Percentiles rank a stretch among this genome's conserved stretches.
Conservation (phyloP, 2,797 vertebrate genomes). For the Cygnus olor region DNA sequence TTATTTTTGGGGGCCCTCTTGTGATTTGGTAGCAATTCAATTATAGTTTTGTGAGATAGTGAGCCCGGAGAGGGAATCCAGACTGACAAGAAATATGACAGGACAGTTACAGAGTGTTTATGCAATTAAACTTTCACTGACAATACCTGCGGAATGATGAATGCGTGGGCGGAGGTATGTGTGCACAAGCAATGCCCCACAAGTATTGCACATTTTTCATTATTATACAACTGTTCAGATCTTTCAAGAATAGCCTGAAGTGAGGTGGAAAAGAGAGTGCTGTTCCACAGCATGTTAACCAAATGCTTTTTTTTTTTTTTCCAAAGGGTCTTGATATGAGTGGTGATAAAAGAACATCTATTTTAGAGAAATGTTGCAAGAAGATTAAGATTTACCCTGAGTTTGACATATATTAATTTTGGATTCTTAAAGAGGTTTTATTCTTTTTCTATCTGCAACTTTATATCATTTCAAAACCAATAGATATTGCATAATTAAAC, state of each 20-base stretch:
- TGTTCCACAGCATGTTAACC: constrained; percentile 80
- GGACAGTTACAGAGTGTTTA: constrained; percentile 99
- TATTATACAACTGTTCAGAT: constrained; percentile 90
- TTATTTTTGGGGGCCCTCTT: constrained; percentile 81
- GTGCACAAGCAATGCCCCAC: constrained; percentile 85
- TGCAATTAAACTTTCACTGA: constrained; percentile 98
- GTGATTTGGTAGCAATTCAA: constrained; percentile 97
- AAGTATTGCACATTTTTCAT: constrained; percentile 92
- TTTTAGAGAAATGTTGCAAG: constrained; percentile 80
- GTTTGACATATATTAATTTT: constrained; percentile 83
- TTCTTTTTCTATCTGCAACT: constrained; percentile 79
- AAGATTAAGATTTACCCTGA: constrained; percentile 83
- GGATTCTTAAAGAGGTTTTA: constrained; percentile 78
- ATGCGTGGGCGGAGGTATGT: constrained; percentile 88
- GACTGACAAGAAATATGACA: constrained; percentile 98
- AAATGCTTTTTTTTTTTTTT: constrained; percentile 65
- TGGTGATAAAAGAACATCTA: constrained; percentile 82
- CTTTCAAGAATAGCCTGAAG: constrained; percentile 86
- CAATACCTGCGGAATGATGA: constrained; percentile 93
- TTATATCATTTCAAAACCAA: constrained; percentile 78
- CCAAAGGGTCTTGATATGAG: constrained; percentile 73
- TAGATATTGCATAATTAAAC: constrained; percentile 81
- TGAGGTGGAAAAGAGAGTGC: constrained; percentile 76
- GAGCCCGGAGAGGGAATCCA: constrained; percentile 90
- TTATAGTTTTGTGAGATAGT: constrained; percentile 97